A percentile compares a stretch with the other conserved stretches of the same genome.
These are phyloP conservation scores for Colostygia pectinataria DNA, from an alignment of 2,888 invertebrate genomes.

Conservation along the genomic window DNA sequence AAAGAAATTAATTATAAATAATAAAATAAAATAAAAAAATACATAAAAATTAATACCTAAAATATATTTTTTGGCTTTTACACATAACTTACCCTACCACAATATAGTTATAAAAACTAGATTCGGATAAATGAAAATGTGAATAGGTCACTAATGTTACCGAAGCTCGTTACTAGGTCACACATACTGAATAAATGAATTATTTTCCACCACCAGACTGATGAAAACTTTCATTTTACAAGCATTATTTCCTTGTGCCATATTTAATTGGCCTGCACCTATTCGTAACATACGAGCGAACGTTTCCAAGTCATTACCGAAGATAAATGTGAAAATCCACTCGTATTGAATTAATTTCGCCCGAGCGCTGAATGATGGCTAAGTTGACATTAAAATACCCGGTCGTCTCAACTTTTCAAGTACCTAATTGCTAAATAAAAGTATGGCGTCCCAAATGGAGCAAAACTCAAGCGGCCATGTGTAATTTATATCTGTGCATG, in stretches of 20 bases:
- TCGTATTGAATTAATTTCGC: conserved; percentile 75
- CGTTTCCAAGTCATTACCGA: conserved; percentile 73
- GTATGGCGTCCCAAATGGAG: conserved; percentile 77
- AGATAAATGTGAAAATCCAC: conserved; percentile 63
- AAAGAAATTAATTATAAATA: no score
- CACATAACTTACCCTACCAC: no score
- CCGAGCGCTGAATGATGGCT: conserved; percentile 78
- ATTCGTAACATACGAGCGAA: conserved; percentile 65
- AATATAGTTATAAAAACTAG: no score
- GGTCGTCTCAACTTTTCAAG: conserved; percentile 79
- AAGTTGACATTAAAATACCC: conserved; percentile 81
- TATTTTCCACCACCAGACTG: conserved; percentile 20
- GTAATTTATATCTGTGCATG: conserved; percentile 79
- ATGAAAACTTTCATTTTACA: conserved; percentile 61
- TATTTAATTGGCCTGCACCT: conserved; percentile 70
- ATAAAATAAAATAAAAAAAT: no score
- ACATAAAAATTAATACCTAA: no score
- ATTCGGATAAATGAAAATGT: no score
- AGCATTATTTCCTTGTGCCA: conserved; percentile 66
- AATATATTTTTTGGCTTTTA: no score
- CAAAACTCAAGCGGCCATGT: conserved; percentile 64
- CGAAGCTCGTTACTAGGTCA: no score
- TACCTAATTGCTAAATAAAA: conserved; percentile 83
- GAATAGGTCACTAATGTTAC: no score
- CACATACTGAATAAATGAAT: no score